Percentiles rank a stretch among this genome's conserved stretches.
Conservation (phyloP, 2,888 invertebrate genomes). For the Prenolepis imparis region DNA sequence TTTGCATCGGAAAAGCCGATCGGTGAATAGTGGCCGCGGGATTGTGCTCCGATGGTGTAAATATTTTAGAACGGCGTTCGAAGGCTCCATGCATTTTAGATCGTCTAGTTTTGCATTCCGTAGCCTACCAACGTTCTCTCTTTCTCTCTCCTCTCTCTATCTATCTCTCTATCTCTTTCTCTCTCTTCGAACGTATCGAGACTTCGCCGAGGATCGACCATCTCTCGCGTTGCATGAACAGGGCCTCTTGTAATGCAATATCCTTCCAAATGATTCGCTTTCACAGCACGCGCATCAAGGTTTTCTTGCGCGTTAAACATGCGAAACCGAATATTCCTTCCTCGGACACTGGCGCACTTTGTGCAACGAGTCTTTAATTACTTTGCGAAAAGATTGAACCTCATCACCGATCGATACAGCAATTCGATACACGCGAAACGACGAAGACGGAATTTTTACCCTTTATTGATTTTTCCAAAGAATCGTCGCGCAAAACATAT, state of each 20-base stretch:
- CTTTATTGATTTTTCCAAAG: conserved; percentile 14
- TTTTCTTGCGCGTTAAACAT: conserved; percentile 46
- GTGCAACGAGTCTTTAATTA: conserved; percentile 43
- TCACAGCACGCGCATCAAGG: conserved; percentile 31
- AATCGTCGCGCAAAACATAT: conserved; percentile 12
- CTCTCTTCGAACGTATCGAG: conserved; percentile 29
- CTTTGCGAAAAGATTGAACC: conserved; percentile 39
- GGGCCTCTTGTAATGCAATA: conserved; percentile 56
- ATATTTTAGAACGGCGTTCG: conserved; percentile 43
- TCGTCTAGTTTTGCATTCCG: conserved; percentile 59
- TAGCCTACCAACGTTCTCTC: conserved; percentile 32
- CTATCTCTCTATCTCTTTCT: not conserved
- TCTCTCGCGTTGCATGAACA: conserved; percentile 47
- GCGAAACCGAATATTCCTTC: conserved; percentile 51
- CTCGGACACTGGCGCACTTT: conserved; percentile 11
- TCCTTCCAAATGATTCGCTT: conserved; percentile 59
- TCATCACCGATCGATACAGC: conserved; percentile 29
- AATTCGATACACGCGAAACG: conserved; percentile 26
- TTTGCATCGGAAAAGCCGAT: conserved; percentile 52
- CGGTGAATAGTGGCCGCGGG: conserved; percentile 44
- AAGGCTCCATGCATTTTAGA: conserved; percentile 54
- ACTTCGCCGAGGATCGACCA: conserved; percentile 22
- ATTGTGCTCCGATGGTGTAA: conserved; percentile 44
- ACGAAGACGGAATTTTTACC: conserved; percentile 19
- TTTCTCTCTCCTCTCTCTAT: not conserved